A percentile compares a stretch with the other conserved stretches of the same genome.
Conservation (phyloP, 2,888 invertebrate species). For the Pinctada fucata region DNA sequence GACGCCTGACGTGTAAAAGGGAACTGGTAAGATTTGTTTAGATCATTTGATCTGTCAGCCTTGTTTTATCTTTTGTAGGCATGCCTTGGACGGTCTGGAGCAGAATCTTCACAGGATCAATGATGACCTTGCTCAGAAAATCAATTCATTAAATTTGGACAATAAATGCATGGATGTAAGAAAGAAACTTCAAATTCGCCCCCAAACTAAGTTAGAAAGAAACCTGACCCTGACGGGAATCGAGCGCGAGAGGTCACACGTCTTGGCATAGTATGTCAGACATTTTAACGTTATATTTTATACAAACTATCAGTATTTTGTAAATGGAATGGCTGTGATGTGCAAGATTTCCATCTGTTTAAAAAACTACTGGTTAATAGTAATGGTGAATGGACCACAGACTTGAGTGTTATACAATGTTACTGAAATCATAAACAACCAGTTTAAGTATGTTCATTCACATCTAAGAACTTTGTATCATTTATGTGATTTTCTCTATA, state of each 20-base stretch:
- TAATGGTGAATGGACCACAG: not conserved
- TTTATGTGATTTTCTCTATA: not conserved
- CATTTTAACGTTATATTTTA: slow-evolving; percentile 17
- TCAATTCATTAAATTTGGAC: slow-evolving; percentile 75
- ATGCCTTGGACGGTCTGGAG: slow-evolving; percentile 76
- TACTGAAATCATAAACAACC: not conserved
- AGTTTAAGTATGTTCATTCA: not conserved
- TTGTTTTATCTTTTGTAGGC: slow-evolving; percentile 63
- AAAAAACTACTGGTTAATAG: too few species aligned
- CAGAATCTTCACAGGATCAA: slow-evolving; percentile 76
- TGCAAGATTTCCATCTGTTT: not conserved
- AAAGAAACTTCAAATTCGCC: slow-evolving; percentile 70
- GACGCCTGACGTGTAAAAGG: too few species aligned
- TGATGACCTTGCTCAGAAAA: slow-evolving; percentile 75
- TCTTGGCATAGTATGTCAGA: slow-evolving; percentile 58
- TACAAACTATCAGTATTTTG: slow-evolving; percentile 28
- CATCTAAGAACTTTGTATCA: not conserved
- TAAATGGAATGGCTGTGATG: slow-evolving; percentile 1
- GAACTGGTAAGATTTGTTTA: too few species aligned
- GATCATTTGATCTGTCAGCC: too few species aligned
- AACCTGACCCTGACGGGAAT: slow-evolving; percentile 73
- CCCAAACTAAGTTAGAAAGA: slow-evolving; percentile 66
- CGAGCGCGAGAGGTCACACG: slow-evolving; percentile 66
- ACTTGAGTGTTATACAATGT: not conserved
- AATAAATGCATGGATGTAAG: slow-evolving; percentile 74